These are phyloP conservation scores for Micropoecilia bifurca DNA, from an alignment of 2,797 vertebrate species.

Conservation along the genomic window DNA sequence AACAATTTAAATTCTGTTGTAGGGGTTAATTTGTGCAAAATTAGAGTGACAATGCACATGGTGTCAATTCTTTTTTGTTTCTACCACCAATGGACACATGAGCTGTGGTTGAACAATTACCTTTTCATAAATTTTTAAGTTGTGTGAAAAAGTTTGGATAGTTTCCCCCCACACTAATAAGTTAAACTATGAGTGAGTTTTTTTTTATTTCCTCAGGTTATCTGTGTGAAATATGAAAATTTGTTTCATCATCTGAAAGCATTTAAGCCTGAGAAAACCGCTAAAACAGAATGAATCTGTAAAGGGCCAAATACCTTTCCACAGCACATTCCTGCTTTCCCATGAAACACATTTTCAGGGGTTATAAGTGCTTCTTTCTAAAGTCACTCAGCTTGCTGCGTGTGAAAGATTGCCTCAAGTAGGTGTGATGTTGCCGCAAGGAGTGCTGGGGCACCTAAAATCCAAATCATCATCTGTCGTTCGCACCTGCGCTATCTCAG, in stretches of 20 bases:
- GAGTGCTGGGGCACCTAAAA: conserved; percentile 8
- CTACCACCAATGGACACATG: too few species aligned
- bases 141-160: too few species aligned
- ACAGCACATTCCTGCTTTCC: conserved; percentile 4
- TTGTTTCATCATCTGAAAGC: background rate
- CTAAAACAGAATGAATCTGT: background rate
- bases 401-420: conserved; percentile 37
- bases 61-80: too few species aligned
- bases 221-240: background rate
- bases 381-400: conserved; percentile 21
- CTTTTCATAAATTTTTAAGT: too few species aligned
- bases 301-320: background rate
- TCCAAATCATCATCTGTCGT: conserved; percentile 38
- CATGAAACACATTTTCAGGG: conserved; percentile 22
- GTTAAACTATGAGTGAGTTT: background rate
- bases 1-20: too few species aligned
- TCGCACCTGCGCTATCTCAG: conserved; percentile 22
- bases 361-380: conserved; percentile 31
- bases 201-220: background rate
- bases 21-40: too few species aligned
- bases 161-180: background rate
- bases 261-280: background rate
- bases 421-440: conserved; percentile 32
- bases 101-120: too few species aligned
- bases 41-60: too few species aligned